phyloP scores from a whole-genome alignment of 2,888 invertebrate species.

The Heliconius charithonia region DNA sequence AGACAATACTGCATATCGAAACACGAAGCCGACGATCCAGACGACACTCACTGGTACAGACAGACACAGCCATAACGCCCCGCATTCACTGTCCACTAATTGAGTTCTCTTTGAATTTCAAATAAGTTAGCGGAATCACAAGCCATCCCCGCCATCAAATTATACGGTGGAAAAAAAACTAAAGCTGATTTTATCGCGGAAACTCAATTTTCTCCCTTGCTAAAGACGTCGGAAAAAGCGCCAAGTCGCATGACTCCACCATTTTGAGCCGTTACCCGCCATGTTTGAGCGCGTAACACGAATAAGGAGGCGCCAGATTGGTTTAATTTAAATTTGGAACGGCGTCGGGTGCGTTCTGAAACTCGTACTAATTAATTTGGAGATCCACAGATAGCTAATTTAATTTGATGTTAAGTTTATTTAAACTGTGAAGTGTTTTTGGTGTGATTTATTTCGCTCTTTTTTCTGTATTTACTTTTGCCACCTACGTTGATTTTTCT shows the following conservation, averaged over 20 bases:
- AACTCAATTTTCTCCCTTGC: constrained; percentile 84
- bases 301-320: constrained; percentile 84
- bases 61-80: constrained; percentile 31
- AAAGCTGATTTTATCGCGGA: constrained; percentile 83
- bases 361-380: constrained; percentile 79
- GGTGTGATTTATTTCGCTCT: constrained; percentile 73
- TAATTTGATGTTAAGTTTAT: constrained; percentile 78
- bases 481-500: constrained; percentile 60
- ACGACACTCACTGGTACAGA: constrained; percentile 23
- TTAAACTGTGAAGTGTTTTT: constrained; percentile 68
- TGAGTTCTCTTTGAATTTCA: constrained; percentile 66
- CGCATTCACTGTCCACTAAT: constrained; percentile 58
- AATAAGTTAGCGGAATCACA: constrained; percentile 50
- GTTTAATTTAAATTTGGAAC: constrained; percentile 83
- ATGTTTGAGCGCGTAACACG: constrained; percentile 81
- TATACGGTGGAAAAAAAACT: constrained; percentile 72
- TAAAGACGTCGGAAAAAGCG: constrained; percentile 83
- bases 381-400: constrained; percentile 83
- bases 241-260: constrained; percentile 82
- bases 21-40: constrained; percentile 35
- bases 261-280: constrained; percentile 78
- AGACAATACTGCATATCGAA: constrained; percentile 24
- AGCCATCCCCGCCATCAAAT: constrained; percentile 64
- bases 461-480: constrained; percentile 60
- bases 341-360: constrained; percentile 63